Base-by-base conservation (phyloP, 2,888 invertebrate species). In the Thelaira solivaga region DNA sequence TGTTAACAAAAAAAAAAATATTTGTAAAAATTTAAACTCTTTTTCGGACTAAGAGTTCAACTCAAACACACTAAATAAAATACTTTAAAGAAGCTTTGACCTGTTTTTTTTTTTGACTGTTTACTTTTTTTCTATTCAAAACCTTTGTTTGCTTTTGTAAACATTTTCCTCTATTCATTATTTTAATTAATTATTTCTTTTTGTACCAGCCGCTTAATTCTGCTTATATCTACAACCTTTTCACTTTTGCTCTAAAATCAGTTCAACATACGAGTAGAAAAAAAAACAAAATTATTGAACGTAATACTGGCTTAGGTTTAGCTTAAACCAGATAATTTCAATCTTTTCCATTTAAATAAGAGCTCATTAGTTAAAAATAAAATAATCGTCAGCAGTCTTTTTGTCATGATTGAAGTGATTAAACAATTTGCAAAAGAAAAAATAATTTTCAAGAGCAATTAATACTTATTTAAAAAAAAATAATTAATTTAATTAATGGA, bases 271-370 rank as follows among this genome's bases (percentile, higher is more conserved):
- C 4, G 11, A 11, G n/a, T n/a, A n/a, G n/a, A n/a, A n/a, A n/a
- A n/a, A n/a, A n/a, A n/a, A n/a, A n/a, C n/a, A n/a, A 26, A 36
- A 13, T 5, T 39, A 49, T 49, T 49, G 36, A 45, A 11, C 11
- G 5, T 43, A 24, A 18, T 67, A 16, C 41, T 31, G 11, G 31
- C 16, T 34, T 13, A 31, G 13, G n/a, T 55, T 55, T 34, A 34
- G 67, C 36, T 67, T 26, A 10, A 67, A 67, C 67, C 16, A 67
- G 67, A 67, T 55, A 67, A 55, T 34, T 34, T 43, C 51, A 53
- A 67, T 55, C 3, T 43, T 43, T 53, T 11, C 31, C 22, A 53
- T 53, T 41, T 41, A 31, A 31, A 22, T n/a, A 22, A n/a, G 41
- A 29, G 2, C 13, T 26, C n/a, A 20, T 4, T 13, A 31, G 13